Evolutionary conservation across 2,797 vertebrate species (phyloP).

Genomic region (Siniperca obscura): DNA sequence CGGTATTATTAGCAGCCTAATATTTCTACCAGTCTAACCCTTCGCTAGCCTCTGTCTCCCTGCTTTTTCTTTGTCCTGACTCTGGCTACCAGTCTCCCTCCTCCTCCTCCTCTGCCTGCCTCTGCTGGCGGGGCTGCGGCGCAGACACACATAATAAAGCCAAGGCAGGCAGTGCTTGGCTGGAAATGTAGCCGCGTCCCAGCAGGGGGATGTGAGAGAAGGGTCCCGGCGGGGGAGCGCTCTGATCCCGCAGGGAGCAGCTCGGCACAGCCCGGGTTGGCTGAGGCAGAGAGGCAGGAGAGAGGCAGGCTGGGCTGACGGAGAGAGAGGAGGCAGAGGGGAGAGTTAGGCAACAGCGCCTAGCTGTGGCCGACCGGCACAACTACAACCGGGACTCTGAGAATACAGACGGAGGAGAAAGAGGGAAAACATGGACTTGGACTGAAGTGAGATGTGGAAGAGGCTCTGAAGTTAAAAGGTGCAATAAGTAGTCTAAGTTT

Average conservation of each 20-base stretch:
- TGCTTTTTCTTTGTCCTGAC: slow-evolving; percentile 98
- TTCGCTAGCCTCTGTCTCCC: slow-evolving; percentile 95
- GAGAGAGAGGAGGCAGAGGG: slow-evolving; percentile 64
- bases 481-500: neutral
- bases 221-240: slow-evolving; percentile 99
- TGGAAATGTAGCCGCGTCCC: slow-evolving; percentile 99
- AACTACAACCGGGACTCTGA: slow-evolving; percentile 71
- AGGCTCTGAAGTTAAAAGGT: slow-evolving; percentile 14
- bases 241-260: slow-evolving; percentile 99
- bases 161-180: slow-evolving; percentile 94
- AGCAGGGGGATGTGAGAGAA: slow-evolving; percentile 99
- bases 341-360: slow-evolving; percentile 96
- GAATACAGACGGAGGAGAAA: slow-evolving; percentile 27
- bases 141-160: slow-evolving; percentile 99
- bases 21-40: slow-evolving; percentile 73
- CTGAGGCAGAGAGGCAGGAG: slow-evolving; percentile 85
- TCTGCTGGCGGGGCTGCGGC: slow-evolving; percentile 98
- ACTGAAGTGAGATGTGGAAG: slow-evolving; percentile 42
- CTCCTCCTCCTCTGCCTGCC: slow-evolving; percentile 95
- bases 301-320: slow-evolving; percentile 78
- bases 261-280: slow-evolving; percentile 98
- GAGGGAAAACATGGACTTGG: slow-evolving; percentile 69
- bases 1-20: slow-evolving; percentile 68
- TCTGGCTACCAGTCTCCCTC: slow-evolving; percentile 91
- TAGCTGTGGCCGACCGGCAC: slow-evolving; percentile 90